Conservation (phyloP, 35 echinoderm and acorn worm species). For the Chiridota heheva region DNA sequence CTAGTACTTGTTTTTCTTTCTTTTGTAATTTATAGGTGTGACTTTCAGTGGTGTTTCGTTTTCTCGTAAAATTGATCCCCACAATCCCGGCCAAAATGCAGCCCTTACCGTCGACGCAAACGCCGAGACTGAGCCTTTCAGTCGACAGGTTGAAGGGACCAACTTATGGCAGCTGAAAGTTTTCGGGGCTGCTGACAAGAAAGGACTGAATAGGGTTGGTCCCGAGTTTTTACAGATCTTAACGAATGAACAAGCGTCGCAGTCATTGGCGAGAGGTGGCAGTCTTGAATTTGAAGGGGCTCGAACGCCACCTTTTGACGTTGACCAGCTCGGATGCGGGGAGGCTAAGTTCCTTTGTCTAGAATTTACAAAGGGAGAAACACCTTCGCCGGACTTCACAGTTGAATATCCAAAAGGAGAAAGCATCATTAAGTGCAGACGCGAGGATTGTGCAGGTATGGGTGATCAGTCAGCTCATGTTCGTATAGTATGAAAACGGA, state of each 20-base stretch:
- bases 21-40: not conserved
- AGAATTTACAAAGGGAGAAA: slow-evolving; percentile 56
- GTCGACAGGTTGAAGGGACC: slow-evolving; percentile 11
- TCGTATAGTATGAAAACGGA: no score
- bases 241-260: not conserved
- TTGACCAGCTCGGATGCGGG: slow-evolving; percentile 12
- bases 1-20: no score
- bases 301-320: slow-evolving; percentile 1
- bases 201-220: not conserved
- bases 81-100: not conserved
- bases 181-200: not conserved
- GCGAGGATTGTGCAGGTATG: slow-evolving; percentile 15
- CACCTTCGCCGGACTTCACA: slow-evolving; percentile 27
- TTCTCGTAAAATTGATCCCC: not conserved
- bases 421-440: not conserved
- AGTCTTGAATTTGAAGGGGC: not conserved
- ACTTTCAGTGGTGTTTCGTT: slow-evolving; percentile 3
- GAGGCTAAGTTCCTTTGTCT: slow-evolving; percentile 23
- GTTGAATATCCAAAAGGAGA: not conserved
- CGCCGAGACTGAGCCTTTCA: not conserved
- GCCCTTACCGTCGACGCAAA: slow-evolving; percentile 5
- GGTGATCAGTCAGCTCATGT: no score
- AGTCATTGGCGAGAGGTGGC: not conserved
- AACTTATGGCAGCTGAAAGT: slow-evolving; percentile 16
- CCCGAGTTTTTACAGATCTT: slow-evolving; percentile 18